Evolutionary conservation across 2,113 vertebrate species (phyloP).

Genomic region (Burhinus oedicnemus): DNA sequence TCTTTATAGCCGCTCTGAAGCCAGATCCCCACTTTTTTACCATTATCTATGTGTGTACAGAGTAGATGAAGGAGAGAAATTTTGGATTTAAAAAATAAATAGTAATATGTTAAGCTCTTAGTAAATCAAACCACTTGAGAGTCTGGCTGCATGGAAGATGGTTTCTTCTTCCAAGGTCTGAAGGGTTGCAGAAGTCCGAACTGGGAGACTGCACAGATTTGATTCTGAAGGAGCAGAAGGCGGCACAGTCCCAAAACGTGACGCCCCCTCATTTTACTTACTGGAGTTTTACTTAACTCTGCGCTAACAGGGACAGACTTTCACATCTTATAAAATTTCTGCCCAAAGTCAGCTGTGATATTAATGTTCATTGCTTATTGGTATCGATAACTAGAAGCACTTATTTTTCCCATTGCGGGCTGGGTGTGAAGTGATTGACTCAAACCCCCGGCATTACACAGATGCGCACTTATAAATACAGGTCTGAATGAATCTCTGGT

Average conservation of each 20-base stretch:
- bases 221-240: not conserved
- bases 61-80: not conserved
- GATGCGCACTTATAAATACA: not conserved
- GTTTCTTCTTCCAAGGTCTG: not conserved
- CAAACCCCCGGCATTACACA: not conserved
- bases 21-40: no score
- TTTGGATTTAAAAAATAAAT: not conserved
- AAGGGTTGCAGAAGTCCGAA: not conserved
- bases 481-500: not conserved
- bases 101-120: not conserved
- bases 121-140: not conserved
- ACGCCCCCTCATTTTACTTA: not conserved
- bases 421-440: not conserved
- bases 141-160: not conserved
- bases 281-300: not conserved
- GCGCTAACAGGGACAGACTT: not conserved
- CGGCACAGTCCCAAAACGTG: accelerated
- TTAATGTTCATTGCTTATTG: not conserved
- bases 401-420: not conserved
- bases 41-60: no score
- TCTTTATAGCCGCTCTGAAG: no score
- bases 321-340: not conserved
- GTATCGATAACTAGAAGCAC: not conserved
- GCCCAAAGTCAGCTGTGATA: not conserved
- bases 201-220: not conserved